Evolutionary conservation across 1,140 invertebrate genomes (phyloP), one percentile per base, ranked within the genome.

Genomic region (Drosophila orosa): DNA sequence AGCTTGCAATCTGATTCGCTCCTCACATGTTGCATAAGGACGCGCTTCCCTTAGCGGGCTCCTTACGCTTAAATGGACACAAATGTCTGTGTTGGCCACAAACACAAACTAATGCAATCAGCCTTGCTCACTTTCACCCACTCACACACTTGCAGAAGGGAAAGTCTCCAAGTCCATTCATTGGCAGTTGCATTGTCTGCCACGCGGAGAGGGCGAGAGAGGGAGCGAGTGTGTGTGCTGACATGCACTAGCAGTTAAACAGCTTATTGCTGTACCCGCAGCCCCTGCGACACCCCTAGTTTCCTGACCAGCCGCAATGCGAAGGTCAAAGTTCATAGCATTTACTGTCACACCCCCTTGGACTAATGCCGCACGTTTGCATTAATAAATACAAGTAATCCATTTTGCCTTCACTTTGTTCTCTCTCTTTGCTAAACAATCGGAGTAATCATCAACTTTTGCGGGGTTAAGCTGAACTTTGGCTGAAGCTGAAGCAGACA

Each of bases 311-410:
- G 8, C 48, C 45, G 40, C 24, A 12, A 31, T 24, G 15, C 45
- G 44, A 80, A 84, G 81, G 74, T 85, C 74, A 85, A 86, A 85
- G 81, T 85, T 86, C 78, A 44, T 52, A 74, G 45, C 50, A 74
- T 78, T 74, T 69, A 33, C 63, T 22, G 19, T 15, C 25, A 15
- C 9, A 15, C 17, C 7, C 13, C 9, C 42, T 50, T 45, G 62
- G 37, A 29, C 59, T 63, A 45, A 59, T 54, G 17, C 44, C 37
- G 62, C 77, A 85, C 73, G 80, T 83, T 62, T 66, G 57, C 44
- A 60, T 68, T 71, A 80, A 80, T 74, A 50, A 65, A 61, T 77
- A 77, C 48, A 76, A 61, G 29, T 72, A 74, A 74, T 63, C 48
- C 50, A 48, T 63, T 73, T 62, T 29, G 15, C 62, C 56, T 35